phyloP scores from a whole-genome alignment of 2,888 invertebrate species.

The Leptopilina myrica region DNA sequence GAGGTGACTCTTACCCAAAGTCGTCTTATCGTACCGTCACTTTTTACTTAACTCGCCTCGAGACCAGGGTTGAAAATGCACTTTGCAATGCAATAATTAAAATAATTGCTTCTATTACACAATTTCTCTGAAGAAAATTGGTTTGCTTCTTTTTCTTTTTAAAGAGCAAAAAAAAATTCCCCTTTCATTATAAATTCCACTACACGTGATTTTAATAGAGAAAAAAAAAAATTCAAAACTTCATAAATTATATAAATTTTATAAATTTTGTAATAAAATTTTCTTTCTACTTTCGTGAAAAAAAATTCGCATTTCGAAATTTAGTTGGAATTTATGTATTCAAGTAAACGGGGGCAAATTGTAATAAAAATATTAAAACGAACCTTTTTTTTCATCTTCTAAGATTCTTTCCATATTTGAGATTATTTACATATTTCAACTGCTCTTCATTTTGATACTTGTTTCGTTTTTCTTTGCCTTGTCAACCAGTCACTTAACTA shows the following conservation, averaged over 20 bases:
- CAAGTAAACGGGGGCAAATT: neutral
- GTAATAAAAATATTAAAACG: neutral
- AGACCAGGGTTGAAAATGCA: neutral
- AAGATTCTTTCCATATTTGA: neutral
- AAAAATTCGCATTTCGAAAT: neutral
- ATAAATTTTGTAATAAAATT: no score
- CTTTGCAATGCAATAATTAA: constrained; percentile 29
- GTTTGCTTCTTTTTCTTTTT: neutral
- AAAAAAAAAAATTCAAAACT: no score
- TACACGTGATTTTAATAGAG: neutral
- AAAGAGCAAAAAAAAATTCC: neutral
- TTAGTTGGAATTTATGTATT: neutral
- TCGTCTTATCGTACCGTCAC: constrained; percentile 67
- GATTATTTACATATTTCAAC: neutral
- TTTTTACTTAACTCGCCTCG: constrained; percentile 58
- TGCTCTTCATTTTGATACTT: constrained; percentile 3
- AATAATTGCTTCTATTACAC: constrained; percentile 29
- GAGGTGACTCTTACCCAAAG: constrained; percentile 70
- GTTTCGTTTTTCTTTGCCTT: constrained; percentile 6
- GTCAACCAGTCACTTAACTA: constrained; percentile 10
- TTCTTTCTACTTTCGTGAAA: no score
- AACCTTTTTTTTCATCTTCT: neutral
- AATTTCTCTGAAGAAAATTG: constrained; percentile 3
- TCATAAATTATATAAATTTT: no score
- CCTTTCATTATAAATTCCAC: neutral